Base-by-base conservation (phyloP, 2,113 vertebrate species). In the Macquaria australasica region DNA sequence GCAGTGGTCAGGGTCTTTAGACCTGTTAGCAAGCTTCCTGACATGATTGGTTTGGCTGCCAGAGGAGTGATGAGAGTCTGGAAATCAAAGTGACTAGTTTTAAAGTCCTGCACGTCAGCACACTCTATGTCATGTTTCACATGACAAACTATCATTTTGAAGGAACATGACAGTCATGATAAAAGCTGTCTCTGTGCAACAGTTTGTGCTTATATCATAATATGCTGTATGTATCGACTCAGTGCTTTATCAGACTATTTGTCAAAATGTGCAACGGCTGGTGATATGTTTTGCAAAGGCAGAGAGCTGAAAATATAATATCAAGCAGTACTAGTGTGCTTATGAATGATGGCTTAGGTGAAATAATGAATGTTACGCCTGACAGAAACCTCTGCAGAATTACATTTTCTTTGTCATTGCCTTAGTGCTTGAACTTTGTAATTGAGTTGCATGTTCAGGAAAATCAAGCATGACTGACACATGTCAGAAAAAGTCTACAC, bases 211-310 rank as follows among this genome's bases (percentile, higher is more conserved):
- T 79, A 41, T 55, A 72, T 79, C 71, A 84, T 45, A 62, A 82
- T 41, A 37, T 41, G 48, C 60, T 23, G 67, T 39, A 45, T 34
- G 48, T 48, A 81, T 77, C 23, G 21, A 77, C 48, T 58, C 72
- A 28, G 21, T 34, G 77, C 34, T 77, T 83, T 81, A 77, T 81
- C 67, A 83, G 76, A 77, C 81, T 68, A 75, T 87, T 80, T 77
- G 53, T 84, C 73, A 77, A 72, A 87, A 84, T 37, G 63, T 77
- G 62, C 64, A 66, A 15, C 5, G 51, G 34, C 59, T 0, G 66
- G 34, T 76, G 58, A 83, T 83, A 77, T 83, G 72, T 83, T 74
- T 45, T 37, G 0, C 43, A 23, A 14, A 5, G 3, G 18, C 68
- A 60, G 63, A 79, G 70, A 59, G 64, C 70, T 43, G 51, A 66